These are phyloP conservation scores for Muraenolepis orangiensis DNA, from an alignment of 2,797 vertebrate species.

Conservation along the genomic window DNA sequence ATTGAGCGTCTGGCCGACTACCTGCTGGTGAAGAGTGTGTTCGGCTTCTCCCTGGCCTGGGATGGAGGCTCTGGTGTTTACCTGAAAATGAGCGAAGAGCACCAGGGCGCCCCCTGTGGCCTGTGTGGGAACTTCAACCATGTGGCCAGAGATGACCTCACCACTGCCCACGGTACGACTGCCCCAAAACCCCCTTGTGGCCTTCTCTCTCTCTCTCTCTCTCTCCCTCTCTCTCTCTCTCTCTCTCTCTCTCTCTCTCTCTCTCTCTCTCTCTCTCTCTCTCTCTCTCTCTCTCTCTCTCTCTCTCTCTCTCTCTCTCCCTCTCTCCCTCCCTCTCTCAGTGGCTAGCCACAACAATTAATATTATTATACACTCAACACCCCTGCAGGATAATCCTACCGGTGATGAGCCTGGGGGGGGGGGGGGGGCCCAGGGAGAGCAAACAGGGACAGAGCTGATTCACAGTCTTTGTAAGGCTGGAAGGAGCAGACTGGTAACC, in stretches of 20 bases:
- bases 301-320: conserved; percentile 45
- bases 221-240: conserved; percentile 58
- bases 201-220: neutral
- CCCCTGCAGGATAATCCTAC: conserved; percentile 55
- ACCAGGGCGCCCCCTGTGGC: conserved; percentile 88
- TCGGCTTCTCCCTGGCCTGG: conserved; percentile 98
- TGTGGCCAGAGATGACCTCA: conserved; percentile 87
- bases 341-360: conserved; percentile 61
- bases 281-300: conserved; percentile 54
- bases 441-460: conserved; percentile 33
- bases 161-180: conserved; percentile 83
- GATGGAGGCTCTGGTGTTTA: conserved; percentile 94
- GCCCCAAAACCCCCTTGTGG: conserved; percentile 27
- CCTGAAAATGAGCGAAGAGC: conserved; percentile 91
- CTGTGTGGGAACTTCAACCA: conserved; percentile 96
- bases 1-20: conserved; percentile 95
- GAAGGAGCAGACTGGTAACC: conserved; percentile 51
- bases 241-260: conserved; percentile 63
- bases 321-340: conserved; percentile 49
- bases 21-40: conserved; percentile 93
- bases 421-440: conserved; percentile 34
- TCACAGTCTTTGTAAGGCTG: conserved; percentile 48
- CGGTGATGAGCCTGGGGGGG: conserved; percentile 36
- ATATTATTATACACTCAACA: conserved; percentile 62
- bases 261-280: conserved; percentile 29